Evolutionary conservation across 2,797 vertebrate genomes (phyloP).

Genomic region (Lacerta agilis): DNA sequence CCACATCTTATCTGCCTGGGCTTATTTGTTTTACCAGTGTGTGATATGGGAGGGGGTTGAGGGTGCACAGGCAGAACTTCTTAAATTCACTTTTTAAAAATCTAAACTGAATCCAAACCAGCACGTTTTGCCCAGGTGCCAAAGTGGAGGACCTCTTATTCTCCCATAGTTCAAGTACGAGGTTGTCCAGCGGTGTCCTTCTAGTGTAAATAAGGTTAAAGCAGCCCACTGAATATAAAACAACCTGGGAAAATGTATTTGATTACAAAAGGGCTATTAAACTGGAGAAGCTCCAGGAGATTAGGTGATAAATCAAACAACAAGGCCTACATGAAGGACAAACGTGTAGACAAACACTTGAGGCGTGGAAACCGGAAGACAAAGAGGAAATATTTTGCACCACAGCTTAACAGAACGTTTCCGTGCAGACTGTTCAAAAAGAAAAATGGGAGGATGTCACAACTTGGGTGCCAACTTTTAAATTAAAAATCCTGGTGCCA

Average conservation of each 20-base stretch:
- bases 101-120: background rate
- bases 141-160: background rate
- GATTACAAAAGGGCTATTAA: background rate
- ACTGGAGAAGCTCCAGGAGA: background rate
- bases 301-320: background rate
- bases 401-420: background rate
- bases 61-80: too few species aligned
- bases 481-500: background rate
- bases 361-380: background rate
- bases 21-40: too few species aligned
- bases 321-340: background rate
- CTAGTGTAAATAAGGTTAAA: background rate
- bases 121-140: too few species aligned
- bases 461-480: background rate
- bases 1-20: too few species aligned
- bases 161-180: too few species aligned
- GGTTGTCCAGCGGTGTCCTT: too few species aligned
- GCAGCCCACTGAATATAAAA: background rate
- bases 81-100: too few species aligned
- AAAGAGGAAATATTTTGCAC: background rate
- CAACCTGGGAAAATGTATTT: background rate
- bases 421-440: background rate
- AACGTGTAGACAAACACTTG: background rate
- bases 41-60: too few species aligned
- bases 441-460: background rate